phyloP scores from a whole-genome alignment of 2,888 invertebrate species.

The Abscondita cerata region DNA sequence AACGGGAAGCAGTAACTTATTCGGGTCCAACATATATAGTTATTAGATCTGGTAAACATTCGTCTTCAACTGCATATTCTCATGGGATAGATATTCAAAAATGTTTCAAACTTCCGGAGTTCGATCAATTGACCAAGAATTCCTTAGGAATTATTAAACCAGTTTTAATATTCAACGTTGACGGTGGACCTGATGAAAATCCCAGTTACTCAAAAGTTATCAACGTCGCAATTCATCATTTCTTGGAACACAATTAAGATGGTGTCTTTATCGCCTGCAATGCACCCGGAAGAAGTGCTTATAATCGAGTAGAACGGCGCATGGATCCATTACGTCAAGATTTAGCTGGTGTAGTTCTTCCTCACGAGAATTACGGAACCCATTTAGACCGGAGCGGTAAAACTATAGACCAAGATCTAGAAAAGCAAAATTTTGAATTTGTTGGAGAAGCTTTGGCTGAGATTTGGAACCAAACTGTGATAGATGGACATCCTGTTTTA shows the following conservation, averaged over 20 bases:
- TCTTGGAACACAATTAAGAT: background rate
- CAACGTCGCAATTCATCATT: background rate
- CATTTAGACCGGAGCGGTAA: background rate
- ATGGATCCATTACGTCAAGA: conserved; percentile 52
- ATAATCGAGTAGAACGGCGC: conserved; percentile 50
- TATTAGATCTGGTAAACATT: conserved; percentile 43
- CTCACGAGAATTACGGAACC: too few species aligned
- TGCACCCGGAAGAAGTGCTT: conserved; percentile 51
- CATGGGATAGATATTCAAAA: conserved; percentile 22
- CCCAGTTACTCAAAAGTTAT: too few species aligned
- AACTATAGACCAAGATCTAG: background rate
- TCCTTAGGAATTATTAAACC: too few species aligned
- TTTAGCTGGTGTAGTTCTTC: conserved; percentile 33
- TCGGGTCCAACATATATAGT: conserved; percentile 51
- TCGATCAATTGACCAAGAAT: too few species aligned
- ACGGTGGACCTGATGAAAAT: too few species aligned
- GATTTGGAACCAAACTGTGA: conserved; percentile 10
- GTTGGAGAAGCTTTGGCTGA: background rate
- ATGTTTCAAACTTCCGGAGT: too few species aligned
- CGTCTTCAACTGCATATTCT: conserved; percentile 34
- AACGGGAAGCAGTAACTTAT: conserved; percentile 49
- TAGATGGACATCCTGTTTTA: too few species aligned
- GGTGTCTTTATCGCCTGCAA: conserved; percentile 41
- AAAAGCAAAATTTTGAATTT: background rate
- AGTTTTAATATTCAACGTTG: too few species aligned